Evolutionary conservation across 2,888 invertebrate genomes (phyloP), one percentile per base, ranked within the genome.

Genomic region (Pardosa pseudoannulata): DNA sequence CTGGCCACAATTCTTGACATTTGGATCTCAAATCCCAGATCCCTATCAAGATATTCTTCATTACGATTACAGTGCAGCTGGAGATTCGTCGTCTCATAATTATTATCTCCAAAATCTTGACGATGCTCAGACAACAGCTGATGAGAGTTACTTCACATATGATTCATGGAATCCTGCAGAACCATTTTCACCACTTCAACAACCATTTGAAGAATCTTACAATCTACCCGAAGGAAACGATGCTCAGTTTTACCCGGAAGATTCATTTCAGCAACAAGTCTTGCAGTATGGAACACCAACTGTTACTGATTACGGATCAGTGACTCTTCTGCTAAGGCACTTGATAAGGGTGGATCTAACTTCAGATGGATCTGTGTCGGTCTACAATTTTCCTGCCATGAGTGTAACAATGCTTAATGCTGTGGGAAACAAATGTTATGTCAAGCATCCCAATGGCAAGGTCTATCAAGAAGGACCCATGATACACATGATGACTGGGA

Each of bases 401-500:
- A 79, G 96, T 88, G 95, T 96, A n/a, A 93, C 96, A 89, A 95
- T 96, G 1, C 90, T 97, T 89, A 96, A 95, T 73, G 94, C 95
- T 73, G 94, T 95, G 31, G 96, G 96, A 9, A 94, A 95, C 27
- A 94, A 95, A 0, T 95, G 96, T 0, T 96, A 96, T 0, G 92
- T 97, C 85, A 94, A 96, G 74, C 97, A 97, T 91, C 96, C 96
- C 0, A 96, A 96, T 91, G 96, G 97, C 11, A 93, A 96, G 65
- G 95, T 97, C 13, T 70, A 72, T 6, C 75, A 73, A 11, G 89
- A 88, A 1, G 76, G 79, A 1, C 13, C 36, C 91, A 92, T 94
- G 93, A 91, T 91, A 88, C 90, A 91, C 91, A 68, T 89, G 76
- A 65, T 89, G 67, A 87, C 74, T 1, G 80, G 56, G 3, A 64